A percentile compares a stretch with the other conserved stretches of the same genome.
phyloP scores from a whole-genome alignment of 2,797 vertebrate species.

The Phoebastria nigripes region DNA sequence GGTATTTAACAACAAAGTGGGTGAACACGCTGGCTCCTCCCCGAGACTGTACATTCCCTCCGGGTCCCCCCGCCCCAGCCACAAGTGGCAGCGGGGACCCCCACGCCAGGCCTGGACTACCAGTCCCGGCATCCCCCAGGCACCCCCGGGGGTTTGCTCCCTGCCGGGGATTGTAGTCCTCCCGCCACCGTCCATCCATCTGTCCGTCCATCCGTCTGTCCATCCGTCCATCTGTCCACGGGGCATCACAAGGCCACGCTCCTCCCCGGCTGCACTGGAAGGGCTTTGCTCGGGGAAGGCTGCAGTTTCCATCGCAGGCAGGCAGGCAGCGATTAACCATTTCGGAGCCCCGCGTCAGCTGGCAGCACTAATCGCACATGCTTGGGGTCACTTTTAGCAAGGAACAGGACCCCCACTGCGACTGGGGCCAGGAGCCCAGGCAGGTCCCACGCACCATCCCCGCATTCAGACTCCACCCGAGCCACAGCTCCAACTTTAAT shows the following conservation, averaged over 20 bases:
- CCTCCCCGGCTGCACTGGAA: not conserved
- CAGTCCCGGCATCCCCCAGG: conserved; percentile 49
- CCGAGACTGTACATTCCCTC: conserved; percentile 49
- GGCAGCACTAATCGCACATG: not conserved
- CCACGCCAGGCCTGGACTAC: conserved; percentile 42
- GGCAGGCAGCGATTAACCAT: not conserved
- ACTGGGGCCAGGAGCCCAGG: not conserved
- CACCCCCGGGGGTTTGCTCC: not conserved
- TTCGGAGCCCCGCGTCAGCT: not conserved
- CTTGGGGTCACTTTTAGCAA: not conserved
- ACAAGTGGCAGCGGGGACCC: conserved; percentile 30
- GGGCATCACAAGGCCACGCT: not conserved
- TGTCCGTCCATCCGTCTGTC: accelerated
- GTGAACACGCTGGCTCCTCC: conserved; percentile 51
- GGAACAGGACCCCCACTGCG: accelerated
- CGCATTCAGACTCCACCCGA: accelerated
- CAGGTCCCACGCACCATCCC: not conserved
- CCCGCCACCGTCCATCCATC: accelerated
- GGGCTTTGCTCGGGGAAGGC: not conserved
- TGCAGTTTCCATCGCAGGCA: not conserved
- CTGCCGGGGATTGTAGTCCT: conserved; percentile 62
- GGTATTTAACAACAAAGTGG: conserved; percentile 61
- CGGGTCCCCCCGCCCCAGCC: conserved; percentile 59
- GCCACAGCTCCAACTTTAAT: not conserved
- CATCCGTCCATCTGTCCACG: accelerated